phyloP scores from a whole-genome alignment of 2,888 invertebrate genomes.

The Gortyna flavago region DNA sequence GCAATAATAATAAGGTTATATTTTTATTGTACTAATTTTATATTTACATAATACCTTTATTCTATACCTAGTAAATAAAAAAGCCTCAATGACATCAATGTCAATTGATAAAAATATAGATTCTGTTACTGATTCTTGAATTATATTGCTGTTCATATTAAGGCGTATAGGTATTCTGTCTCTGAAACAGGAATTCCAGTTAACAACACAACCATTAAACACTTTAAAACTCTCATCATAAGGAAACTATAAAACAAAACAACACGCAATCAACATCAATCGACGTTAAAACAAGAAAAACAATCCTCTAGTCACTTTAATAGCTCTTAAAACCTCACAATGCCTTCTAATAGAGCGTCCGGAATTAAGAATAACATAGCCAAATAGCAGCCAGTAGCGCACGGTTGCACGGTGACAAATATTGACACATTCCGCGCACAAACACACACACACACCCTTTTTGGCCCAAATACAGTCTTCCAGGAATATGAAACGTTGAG shows the following conservation, averaged over 20 bases:
- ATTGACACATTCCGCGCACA: slow-evolving; percentile 76
- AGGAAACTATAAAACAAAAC: slow-evolving; percentile 30
- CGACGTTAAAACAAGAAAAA: slow-evolving; percentile 18
- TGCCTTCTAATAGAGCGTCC: slow-evolving; percentile 57
- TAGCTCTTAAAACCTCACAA: slow-evolving; percentile 47
- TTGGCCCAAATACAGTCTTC: slow-evolving; percentile 81
- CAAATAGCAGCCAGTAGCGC: slow-evolving; percentile 36
- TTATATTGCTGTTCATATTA: background rate
- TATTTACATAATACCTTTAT: no score
- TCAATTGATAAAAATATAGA: background rate
- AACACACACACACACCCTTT: slow-evolving; percentile 73
- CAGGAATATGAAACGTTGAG: slow-evolving; percentile 66
- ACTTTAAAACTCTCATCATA: background rate
- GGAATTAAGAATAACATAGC: slow-evolving; percentile 53
- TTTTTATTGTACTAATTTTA: background rate
- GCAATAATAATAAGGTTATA: background rate
- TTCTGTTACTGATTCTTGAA: background rate
- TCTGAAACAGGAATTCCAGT: background rate
- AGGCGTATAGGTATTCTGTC: background rate
- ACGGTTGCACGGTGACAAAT: slow-evolving; percentile 75
- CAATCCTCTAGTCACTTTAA: slow-evolving; percentile 34
- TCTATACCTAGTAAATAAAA: background rate
- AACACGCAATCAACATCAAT: slow-evolving; percentile 8
- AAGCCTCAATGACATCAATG: background rate
- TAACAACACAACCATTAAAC: background rate